phyloP scores from a whole-genome alignment of 2,797 vertebrate genomes.

The Siniperca scherzeri region DNA sequence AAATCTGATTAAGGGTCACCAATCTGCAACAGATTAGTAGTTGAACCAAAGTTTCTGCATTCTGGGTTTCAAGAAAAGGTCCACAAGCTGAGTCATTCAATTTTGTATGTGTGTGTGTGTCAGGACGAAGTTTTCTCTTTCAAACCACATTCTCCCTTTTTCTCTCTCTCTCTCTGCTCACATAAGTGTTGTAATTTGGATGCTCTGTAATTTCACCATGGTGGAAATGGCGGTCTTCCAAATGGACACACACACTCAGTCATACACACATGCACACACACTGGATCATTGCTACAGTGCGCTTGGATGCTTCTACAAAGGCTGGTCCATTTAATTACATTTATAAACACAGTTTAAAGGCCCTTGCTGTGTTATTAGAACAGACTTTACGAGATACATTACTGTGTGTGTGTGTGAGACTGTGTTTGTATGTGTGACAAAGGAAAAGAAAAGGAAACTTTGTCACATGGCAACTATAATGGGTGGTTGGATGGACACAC shows the following conservation, averaged over 20 bases:
- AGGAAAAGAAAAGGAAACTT: constrained; percentile 62
- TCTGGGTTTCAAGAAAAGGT: constrained; percentile 43
- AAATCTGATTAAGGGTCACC: constrained; percentile 32
- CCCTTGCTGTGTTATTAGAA: constrained; percentile 80
- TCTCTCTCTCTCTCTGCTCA: constrained; percentile 49
- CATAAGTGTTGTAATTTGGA: constrained; percentile 85
- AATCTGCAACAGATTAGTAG: constrained; percentile 55
- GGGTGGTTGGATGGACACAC: constrained; percentile 40
- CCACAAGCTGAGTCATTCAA: constrained; percentile 62
- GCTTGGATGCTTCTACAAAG: constrained; percentile 80
- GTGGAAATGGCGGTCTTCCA: constrained; percentile 66
- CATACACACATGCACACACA: constrained; percentile 49
- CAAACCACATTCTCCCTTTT: constrained; percentile 40
- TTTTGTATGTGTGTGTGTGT: constrained; percentile 41
- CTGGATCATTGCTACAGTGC: constrained; percentile 64
- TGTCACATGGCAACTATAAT: constrained; percentile 64
- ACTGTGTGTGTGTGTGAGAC: constrained; percentile 34
- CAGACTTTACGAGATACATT: constrained; percentile 74
- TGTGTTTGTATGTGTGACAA: constrained; percentile 19
- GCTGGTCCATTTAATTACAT: constrained; percentile 83
- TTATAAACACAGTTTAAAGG: constrained; percentile 85
- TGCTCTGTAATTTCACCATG: constrained; percentile 85
- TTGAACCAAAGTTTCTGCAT: constrained; percentile 45
- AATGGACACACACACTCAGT: constrained; percentile 64
- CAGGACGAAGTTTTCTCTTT: constrained; percentile 65